Evolutionary conservation across 2,113 vertebrate species (phyloP).

Genomic region (Picathartes gymnocephalus): DNA sequence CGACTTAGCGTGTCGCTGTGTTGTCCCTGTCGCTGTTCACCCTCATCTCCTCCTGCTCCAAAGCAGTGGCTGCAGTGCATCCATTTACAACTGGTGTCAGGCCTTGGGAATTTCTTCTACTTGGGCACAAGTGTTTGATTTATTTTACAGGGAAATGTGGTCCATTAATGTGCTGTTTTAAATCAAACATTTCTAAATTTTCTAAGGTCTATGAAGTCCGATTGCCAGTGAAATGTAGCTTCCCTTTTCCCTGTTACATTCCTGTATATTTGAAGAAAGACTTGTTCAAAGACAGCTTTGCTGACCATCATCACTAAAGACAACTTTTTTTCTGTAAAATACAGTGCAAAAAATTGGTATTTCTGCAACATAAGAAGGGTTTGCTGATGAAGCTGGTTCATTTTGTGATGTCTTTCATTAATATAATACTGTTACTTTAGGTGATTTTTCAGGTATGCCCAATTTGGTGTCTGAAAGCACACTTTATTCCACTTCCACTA

Average conservation of each 20-base stretch:
- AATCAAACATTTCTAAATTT: neutral
- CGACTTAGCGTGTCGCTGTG: neutral
- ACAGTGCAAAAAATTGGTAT: neutral
- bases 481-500: neutral
- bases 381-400: neutral
- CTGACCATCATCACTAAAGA: neutral
- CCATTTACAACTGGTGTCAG: neutral
- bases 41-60: neutral
- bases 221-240: constrained; percentile 28
- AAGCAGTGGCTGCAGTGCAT: neutral
- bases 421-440: neutral
- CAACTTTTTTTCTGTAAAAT: neutral
- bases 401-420: neutral
- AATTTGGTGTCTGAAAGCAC: neutral
- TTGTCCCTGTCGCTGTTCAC: neutral
- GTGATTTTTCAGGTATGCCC: neutral
- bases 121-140: neutral
- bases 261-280: neutral
- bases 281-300: neutral
- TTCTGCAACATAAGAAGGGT: neutral
- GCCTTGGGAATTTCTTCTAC: neutral
- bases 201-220: neutral
- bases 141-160: neutral
- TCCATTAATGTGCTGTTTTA: neutral
- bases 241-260: neutral